Evolutionary conservation across 2,888 invertebrate genomes (phyloP).

Genomic region (Ichneumoninae sp.): DNA sequence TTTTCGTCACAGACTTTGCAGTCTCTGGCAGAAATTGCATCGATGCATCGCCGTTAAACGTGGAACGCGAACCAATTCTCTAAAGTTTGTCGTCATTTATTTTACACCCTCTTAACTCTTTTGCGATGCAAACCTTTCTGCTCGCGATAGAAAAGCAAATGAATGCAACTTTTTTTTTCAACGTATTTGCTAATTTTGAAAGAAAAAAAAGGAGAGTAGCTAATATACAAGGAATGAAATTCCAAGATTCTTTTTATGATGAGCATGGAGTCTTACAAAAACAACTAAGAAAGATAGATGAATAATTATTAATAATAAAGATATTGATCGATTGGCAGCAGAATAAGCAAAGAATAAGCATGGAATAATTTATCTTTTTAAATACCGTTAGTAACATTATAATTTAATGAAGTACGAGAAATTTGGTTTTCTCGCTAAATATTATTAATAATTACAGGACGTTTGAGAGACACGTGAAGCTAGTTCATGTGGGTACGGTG

Average conservation of each 20-base stretch:
- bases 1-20: slow-evolving; percentile 51
- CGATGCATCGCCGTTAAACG: slow-evolving; percentile 12
- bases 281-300: too few relatives aligned
- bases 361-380: not conserved
- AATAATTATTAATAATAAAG: not conserved
- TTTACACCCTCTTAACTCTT: not conserved
- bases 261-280: too few relatives aligned
- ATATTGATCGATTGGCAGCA: not conserved
- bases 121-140: not conserved
- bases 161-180: not conserved
- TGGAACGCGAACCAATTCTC: not conserved
- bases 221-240: too few relatives aligned
- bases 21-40: slow-evolving; percentile 29
- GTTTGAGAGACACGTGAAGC: slow-evolving; percentile 42
- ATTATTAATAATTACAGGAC: not conserved
- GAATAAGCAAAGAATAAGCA: too few relatives aligned
- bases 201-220: too few relatives aligned
- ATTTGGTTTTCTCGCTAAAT: slow-evolving; percentile 22
- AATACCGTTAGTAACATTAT: too few relatives aligned
- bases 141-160: not conserved
- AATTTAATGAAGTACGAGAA: slow-evolving; percentile 15
- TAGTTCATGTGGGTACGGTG: slow-evolving; percentile 37
- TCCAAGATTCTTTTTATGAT: too few relatives aligned
- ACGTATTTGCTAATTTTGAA: too few relatives aligned
- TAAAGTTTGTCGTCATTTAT: not conserved